Evolutionary conservation across 2,797 vertebrate species (phyloP), one percentile per base, ranked within the genome.

Genomic region (Phalloptychus januarius): DNA sequence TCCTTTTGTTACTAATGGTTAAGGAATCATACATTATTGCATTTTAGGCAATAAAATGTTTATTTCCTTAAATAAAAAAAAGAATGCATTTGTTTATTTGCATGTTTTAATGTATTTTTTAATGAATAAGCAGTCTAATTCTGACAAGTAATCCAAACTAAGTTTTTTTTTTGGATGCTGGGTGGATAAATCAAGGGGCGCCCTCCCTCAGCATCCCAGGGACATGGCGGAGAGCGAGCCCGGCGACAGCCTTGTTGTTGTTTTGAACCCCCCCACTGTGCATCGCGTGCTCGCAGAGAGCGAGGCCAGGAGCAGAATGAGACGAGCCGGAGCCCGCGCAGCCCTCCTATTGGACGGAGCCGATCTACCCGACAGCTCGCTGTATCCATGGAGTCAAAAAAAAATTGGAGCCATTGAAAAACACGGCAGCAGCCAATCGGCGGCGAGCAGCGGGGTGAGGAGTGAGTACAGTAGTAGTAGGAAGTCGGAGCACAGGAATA

Each of bases 351-450:
- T 96, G 96, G 96, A 90, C 83, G 85, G 86, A 31, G 85, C 61
- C 1, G 69, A 90, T 92, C 93, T 92, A 94, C 88, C 92, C 90
- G 87, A 93, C 90, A 86, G 91, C 92, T 89, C 91, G 25, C 95
- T 96, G 96, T 96, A 96, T 95, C 96, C 95, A 96, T 96, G 96
- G 95, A 95, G 94, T 83, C 91, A 58, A 90, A 92, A 94, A 94
- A 93, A 93, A 89, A 78, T 90, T 90, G 84, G 88, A 94, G 85
- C 93, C 94, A 94, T 93, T 94, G 94, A 95, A 94, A 95, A 80
- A 94, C 91, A 92, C 78, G 67, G 87, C 75, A 38, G 82, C 87
- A 92, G 91, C 96, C 95, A 96, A 95, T 96, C 83, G 71, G 93
- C 83, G 36, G 48, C 11, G 7, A 74, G 90, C 85, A 44, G 78